Conservation (phyloP, 2,888 invertebrate genomes). For the Conomelus anceps region DNA sequence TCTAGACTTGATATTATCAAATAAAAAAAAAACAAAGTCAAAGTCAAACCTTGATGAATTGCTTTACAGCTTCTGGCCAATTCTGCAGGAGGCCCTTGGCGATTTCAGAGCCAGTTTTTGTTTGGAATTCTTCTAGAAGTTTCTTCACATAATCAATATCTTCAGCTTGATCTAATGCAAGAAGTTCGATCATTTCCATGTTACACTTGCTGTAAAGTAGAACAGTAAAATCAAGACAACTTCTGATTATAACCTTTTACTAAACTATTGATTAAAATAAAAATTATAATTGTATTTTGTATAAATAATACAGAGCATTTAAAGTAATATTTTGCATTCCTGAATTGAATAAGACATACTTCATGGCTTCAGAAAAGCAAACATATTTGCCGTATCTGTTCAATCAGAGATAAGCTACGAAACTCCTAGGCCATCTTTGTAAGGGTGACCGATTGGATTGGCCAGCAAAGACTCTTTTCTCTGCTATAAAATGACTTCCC, state of each 20-base stretch:
- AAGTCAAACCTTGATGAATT: slow-evolving; percentile 69
- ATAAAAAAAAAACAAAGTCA: too few relatives aligned
- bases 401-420: too few relatives aligned
- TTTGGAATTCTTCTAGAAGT: slow-evolving; percentile 74
- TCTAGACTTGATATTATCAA: not conserved
- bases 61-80: slow-evolving; percentile 68
- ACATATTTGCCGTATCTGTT: too few relatives aligned
- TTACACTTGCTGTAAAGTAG: slow-evolving; percentile 68
- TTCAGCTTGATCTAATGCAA: slow-evolving; percentile 67
- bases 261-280: not conserved
- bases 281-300: slow-evolving; percentile 1
- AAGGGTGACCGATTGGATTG: too few relatives aligned
- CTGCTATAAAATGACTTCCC: too few relatives aligned
- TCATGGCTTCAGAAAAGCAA: too few relatives aligned
- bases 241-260: not conserved
- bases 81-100: slow-evolving; percentile 70
- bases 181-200: slow-evolving; percentile 87
- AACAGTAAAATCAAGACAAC: not conserved
- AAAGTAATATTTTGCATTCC: too few relatives aligned
- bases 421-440: too few relatives aligned
- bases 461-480: too few relatives aligned
- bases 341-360: too few relatives aligned
- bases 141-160: slow-evolving; percentile 71
- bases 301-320: too few relatives aligned
- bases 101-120: slow-evolving; percentile 81